Base-by-base conservation (phyloP, 2,888 invertebrate genomes). In the Nineta flava region DNA sequence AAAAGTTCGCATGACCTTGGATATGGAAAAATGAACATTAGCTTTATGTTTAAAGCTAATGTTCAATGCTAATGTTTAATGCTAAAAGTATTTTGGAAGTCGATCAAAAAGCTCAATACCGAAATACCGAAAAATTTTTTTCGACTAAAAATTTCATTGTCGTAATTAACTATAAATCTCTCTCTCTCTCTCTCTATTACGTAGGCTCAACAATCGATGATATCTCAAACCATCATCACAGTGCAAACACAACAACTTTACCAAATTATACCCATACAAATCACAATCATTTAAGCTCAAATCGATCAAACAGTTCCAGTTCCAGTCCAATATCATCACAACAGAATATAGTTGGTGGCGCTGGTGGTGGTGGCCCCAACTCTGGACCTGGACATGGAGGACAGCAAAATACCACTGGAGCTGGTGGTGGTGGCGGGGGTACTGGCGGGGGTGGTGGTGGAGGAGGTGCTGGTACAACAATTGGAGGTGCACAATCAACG, bases 391-490 rank as follows among this genome's bases (percentile, higher is more conserved):
- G 34, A 31, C 46, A 26, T 13, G 46, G 46, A 15, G 46, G 46
- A 26, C 19, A 21, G 9, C 44, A 17, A 4, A 19, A 13, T 3
- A 17, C 15, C 9, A 32, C 32, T 12, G 15, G 15, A 15, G 46
- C 34, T 15, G 46, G 32, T 9, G 67, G 66, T 51, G 61, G 67
- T 67, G 50, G 50, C 42, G 67, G 51, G 50, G 56, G 57, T 64
- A 65, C 67, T 65, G 64, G 54, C 38, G 53, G 51, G n/a, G 51
- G 52, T 9, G 43, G 43, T 19, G 38, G 38, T 12, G 38, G 38
- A 5, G n/a, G 38, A 1, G 15, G 4, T 6, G 38, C 10, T 38
- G 38, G 38, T 38, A 15, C n/a, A n/a, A 44, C 44, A 19, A 26
- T 19, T 26, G 44, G 44, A 13, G 44, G 44, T 13, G n/a, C 26